These are phyloP conservation scores for Hyperoplus immaculatus DNA, from an alignment of 2,797 vertebrate species.

Conservation along the genomic window DNA sequence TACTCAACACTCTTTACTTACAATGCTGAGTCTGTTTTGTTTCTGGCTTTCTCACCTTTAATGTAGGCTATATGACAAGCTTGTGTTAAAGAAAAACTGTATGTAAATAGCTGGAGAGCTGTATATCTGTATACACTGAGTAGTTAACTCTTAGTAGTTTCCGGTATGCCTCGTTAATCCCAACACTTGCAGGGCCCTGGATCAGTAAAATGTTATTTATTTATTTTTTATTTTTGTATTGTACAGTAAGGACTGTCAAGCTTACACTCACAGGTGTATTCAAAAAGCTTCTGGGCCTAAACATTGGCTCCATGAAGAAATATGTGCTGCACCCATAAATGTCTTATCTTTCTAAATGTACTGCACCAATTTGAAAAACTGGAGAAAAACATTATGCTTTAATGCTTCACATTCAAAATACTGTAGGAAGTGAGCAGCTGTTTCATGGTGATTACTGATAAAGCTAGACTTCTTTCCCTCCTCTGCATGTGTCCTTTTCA, in stretches of 20 bases:
- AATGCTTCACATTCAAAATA: background rate
- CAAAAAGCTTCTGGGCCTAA: conserved; percentile 8
- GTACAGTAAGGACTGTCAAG: conserved; percentile 11
- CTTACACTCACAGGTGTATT: conserved; percentile 13
- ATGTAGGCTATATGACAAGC: background rate
- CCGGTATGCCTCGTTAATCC: background rate
- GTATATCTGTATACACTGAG: conserved; percentile 4
- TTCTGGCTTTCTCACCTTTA: background rate
- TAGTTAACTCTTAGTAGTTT: conserved; percentile 2
- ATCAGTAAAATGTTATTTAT: conserved; percentile 15
- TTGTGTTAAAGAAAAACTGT: background rate
- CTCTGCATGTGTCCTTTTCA: background rate
- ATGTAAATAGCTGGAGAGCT: background rate
- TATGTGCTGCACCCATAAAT: conserved; percentile 9
- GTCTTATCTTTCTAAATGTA: background rate
- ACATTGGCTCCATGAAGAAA: conserved; percentile 4
- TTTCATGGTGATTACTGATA: background rate
- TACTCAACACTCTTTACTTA: conserved; percentile 6
- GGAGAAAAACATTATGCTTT: background rate
- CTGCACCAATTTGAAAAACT: conserved; percentile 13
- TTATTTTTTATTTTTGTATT: conserved; percentile 15
- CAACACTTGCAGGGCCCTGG: background rate
- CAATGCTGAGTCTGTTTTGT: background rate
- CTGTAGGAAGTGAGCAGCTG: background rate
- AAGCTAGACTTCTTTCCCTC: background rate